Conservation (phyloP, 2,797 vertebrate genomes). For the Scleropages formosus region DNA sequence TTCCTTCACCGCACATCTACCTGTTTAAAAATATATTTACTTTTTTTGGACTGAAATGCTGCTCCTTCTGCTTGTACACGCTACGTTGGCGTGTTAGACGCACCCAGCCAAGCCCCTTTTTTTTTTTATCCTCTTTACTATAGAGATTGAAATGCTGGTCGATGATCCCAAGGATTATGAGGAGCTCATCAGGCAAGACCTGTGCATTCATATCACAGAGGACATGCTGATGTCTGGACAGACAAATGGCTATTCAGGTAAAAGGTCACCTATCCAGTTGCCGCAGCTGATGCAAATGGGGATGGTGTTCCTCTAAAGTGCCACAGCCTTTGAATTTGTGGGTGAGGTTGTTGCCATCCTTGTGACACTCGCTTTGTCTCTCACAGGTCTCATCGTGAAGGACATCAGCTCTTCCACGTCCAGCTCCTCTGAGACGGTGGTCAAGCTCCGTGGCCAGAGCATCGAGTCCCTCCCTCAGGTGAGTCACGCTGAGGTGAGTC, state of each 20-base stretch:
- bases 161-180: slow-evolving; percentile 96
- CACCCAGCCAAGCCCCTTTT: too few species aligned
- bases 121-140: slow-evolving; percentile 23
- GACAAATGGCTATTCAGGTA: slow-evolving; percentile 89
- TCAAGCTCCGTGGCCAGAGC: slow-evolving; percentile 94
- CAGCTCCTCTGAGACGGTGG: slow-evolving; percentile 94
- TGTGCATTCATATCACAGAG: slow-evolving; percentile 97
- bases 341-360: not conserved
- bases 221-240: slow-evolving; percentile 91
- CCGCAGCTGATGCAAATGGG: too few species aligned
- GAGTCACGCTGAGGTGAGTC: not conserved
- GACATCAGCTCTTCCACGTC: slow-evolving; percentile 94
- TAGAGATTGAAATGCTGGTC: slow-evolving; percentile 98
- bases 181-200: slow-evolving; percentile 83
- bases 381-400: slow-evolving; percentile 87
- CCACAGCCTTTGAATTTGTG: too few species aligned
- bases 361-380: not conserved
- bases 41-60: too few species aligned
- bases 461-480: slow-evolving; percentile 97
- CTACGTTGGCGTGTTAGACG: too few species aligned
- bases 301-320: too few species aligned
- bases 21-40: too few species aligned
- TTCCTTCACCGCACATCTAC: not conserved
- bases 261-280: not conserved
- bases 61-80: too few species aligned